Base-by-base conservation (phyloP, 2,888 invertebrate genomes). In the Pandemis heparana region DNA sequence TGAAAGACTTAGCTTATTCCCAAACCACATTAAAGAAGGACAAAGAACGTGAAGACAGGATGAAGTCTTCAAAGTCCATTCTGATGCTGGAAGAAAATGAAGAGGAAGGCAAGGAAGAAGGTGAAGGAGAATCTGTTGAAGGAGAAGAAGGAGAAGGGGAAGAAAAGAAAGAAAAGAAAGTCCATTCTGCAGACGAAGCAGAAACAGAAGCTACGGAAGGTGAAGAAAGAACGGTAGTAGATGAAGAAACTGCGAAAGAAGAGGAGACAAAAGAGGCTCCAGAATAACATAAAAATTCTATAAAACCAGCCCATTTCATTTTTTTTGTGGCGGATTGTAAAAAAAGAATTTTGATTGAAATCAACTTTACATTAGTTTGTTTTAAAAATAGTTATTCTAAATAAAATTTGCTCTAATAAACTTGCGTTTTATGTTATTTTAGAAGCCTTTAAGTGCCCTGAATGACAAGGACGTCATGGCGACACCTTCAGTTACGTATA, bases 1-100 rank as follows among this genome's bases (percentile, higher is more conserved):
- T 94, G 82, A 90, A 88, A 80, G 93, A 92, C 74, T 81, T 93
- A 46, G 88, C 85, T 5, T 85, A 86, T 53, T 90, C 92, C 4
- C 86, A 89, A 73, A 80, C 89, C 0, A 82, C 83, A 72, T 74
- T 79, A 3, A 83, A 75, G 64, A 64, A 87, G 9, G 72, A 76
- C 38, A 81, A 82, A 39, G 81, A 79, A 10, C 70, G 65, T 0
- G 75, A 76, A 6, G 41, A 48, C 0, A 60, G 5, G 7, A 0
- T 5, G n/a, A 82, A 71, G 71, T 75, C 73, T 32, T 81, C 85
- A 0, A 87, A 83, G 72, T 84, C 84, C 4, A 23, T 56, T 7
- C 80, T 78, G 4, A 76, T 84, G 10, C 77, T 85, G 38, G 74
- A 75, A 64, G 75, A 70, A 60, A 70, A 41, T 3, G 77, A 64